Percentiles rank a stretch among this genome's conserved stretches.
Evolutionary conservation across 2,888 invertebrate genomes (phyloP).

Genomic region (Barypeithes pellucidus): DNA sequence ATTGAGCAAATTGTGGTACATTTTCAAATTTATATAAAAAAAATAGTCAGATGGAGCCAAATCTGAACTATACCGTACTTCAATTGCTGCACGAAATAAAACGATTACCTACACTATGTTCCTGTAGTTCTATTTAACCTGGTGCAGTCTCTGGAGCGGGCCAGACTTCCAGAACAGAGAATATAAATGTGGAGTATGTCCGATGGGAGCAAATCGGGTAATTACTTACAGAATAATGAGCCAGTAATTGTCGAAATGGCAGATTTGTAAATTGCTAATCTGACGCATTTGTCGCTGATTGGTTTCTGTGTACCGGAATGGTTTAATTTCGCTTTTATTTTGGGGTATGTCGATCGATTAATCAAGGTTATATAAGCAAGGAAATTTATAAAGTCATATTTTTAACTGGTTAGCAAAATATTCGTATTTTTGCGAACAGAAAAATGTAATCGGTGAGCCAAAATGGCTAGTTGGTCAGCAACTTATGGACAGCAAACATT

Average conservation of each 20-base stretch:
- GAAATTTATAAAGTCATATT: not conserved
- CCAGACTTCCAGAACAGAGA: constrained; percentile 22
- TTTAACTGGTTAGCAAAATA: no score
- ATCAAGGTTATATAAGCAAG: constrained; percentile 5
- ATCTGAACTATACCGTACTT: no score
- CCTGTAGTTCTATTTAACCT: no score
- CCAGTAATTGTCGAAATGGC: constrained; percentile 71
- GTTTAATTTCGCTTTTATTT: constrained; percentile 48
- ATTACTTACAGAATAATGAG: constrained; percentile 72
- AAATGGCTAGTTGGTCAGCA: no score
- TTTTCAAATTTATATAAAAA: no score
- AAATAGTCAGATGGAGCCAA: no score
- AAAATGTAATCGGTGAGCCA: no score
- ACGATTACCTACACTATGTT: no score
- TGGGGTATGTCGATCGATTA: constrained; percentile 9
- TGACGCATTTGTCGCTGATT: constrained; percentile 70
- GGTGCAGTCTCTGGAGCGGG: not conserved
- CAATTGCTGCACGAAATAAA: no score
- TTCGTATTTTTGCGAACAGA: no score
- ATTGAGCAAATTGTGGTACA: no score
- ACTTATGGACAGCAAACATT: no score
- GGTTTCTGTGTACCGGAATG: constrained; percentile 60
- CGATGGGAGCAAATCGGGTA: constrained; percentile 64
- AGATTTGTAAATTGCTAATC: constrained; percentile 72
- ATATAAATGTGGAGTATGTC: constrained; percentile 48